Base-by-base conservation (phyloP, 1,140 invertebrate genomes). In the Anoplolepis gracilipes region DNA sequence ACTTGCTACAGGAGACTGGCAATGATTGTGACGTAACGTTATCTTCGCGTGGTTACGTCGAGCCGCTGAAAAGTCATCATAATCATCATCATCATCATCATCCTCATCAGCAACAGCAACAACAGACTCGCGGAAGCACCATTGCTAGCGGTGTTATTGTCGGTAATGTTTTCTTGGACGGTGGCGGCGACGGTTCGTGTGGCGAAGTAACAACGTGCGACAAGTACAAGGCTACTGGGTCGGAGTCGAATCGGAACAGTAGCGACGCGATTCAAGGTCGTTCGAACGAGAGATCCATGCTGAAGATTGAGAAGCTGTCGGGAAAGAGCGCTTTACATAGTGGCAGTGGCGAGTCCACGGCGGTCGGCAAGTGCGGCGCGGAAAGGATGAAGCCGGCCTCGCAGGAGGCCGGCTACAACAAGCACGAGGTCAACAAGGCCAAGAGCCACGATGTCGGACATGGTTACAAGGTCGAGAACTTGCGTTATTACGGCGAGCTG, bases 401-500 rank as follows among this genome's bases (percentile, higher is more conserved):
- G 36, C 94, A 94, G 64, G 94, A 94, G 7, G 62, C 85, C 49
- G 86, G 90, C 1, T 91, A 92, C 70, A 81, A 76, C 61, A 92
- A 92, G 46, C 86, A 88, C 77, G 91, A 92, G 53, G 2, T 42
- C 22, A 76, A n/a, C 42, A 89, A 88, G 53, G 30, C 75, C 33
- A 90, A 90, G 62, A 39, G 65, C 2, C 90, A 92, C 87, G 88
- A 93, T 84, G 59, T 87, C 36, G 85, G 81, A 59, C 90, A 91
- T 73, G 93, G 93, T 28, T 93, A 91, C 91, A 95, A 94, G 62
- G 85, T 90, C 30, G 94, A 95, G 70, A 94, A 94, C 73, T 88
- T 95, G 25, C 93, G 92, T 81, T 95, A 94, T 78, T 94, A 95
- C 79, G 94, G 94, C 16, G 94, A 95, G 46, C 78, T 95, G 0